A percentile compares a stretch with the other conserved stretches of the same genome.
phyloP scores from a whole-genome alignment of 2,888 invertebrate species.

The Molanna angustata region DNA sequence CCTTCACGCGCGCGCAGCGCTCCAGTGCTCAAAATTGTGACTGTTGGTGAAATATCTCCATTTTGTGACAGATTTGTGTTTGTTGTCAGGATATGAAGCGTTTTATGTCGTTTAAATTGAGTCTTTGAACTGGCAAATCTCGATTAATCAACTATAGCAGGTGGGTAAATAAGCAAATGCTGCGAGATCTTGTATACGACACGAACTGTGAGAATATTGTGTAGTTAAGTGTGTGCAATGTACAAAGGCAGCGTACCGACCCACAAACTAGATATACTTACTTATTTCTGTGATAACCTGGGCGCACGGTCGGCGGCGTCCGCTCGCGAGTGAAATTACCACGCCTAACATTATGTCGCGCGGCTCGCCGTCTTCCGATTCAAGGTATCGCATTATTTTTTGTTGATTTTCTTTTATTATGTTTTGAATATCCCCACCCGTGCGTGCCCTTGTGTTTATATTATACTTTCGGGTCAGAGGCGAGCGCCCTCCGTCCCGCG shows the following conservation, averaged over 20 bases:
- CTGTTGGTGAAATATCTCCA: conserved; percentile 61
- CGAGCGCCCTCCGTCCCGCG: conserved; percentile 35
- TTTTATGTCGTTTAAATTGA: conserved; percentile 37
- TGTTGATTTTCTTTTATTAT: conserved; percentile 15
- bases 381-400: conserved; percentile 4
- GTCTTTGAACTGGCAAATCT: background rate
- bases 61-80: conserved; percentile 65
- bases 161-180: conserved; percentile 14
- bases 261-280: conserved; percentile 46
- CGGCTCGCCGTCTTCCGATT: conserved; percentile 37
- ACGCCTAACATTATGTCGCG: conserved; percentile 40
- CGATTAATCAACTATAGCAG: background rate
- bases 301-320: conserved; percentile 51
- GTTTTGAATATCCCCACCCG: conserved; percentile 26
- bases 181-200: too few relatives aligned
- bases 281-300: conserved; percentile 58
- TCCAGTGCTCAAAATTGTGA: conserved; percentile 49
- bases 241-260: conserved; percentile 25
- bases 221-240: conserved; percentile 2
- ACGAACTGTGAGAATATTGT: background rate
- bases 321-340: conserved; percentile 51
- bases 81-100: conserved; percentile 48
- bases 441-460: conserved; percentile 20
- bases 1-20: conserved; percentile 42
- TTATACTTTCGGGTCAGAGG: conserved; percentile 21